These are phyloP conservation scores for Leptopilina drosophilae DNA, from an alignment of 2,888 invertebrate species.

Conservation along the genomic window DNA sequence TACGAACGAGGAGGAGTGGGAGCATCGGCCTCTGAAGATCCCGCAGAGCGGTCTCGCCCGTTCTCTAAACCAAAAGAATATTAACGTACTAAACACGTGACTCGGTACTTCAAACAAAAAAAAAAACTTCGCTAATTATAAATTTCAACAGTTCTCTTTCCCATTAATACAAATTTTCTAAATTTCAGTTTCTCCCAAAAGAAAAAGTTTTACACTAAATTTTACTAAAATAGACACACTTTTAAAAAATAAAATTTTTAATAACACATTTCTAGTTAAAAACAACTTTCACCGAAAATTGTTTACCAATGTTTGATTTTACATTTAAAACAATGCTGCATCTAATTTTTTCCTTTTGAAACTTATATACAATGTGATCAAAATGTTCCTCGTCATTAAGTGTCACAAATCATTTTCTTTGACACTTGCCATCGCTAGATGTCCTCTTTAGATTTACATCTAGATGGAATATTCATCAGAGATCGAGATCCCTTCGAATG, in stretches of 20 bases:
- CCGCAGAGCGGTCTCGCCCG: slow-evolving; percentile 30
- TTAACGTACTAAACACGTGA: slow-evolving; percentile 14
- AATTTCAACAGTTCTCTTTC: too few relatives aligned
- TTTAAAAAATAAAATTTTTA: too few relatives aligned
- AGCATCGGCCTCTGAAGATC: slow-evolving; percentile 43
- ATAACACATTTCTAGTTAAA: too few relatives aligned
- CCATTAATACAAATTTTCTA: not conserved
- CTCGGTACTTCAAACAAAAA: not conserved
- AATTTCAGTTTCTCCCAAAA: not conserved
- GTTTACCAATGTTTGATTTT: not conserved
- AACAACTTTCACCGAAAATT: not conserved
- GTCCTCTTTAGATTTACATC: not conserved
- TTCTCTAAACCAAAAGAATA: slow-evolving; percentile 47
- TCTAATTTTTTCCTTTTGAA: too few relatives aligned
- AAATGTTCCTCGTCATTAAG: slow-evolving; percentile 11
- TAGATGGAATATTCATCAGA: not conserved
- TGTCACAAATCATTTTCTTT: slow-evolving; percentile 11
- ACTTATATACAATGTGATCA: not conserved
- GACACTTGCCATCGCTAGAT: not conserved
- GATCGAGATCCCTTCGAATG: not conserved
- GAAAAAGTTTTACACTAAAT: not conserved
- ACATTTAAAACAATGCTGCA: too few relatives aligned
- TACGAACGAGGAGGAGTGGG: slow-evolving; percentile 54
- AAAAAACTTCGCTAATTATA: slow-evolving; percentile 7
- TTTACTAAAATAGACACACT: not conserved